Percentiles rank a stretch among this genome's conserved stretches.
These are phyloP conservation scores for Labeo rohita DNA, from an alignment of 2,113 vertebrate species.

Conservation along the genomic window DNA sequence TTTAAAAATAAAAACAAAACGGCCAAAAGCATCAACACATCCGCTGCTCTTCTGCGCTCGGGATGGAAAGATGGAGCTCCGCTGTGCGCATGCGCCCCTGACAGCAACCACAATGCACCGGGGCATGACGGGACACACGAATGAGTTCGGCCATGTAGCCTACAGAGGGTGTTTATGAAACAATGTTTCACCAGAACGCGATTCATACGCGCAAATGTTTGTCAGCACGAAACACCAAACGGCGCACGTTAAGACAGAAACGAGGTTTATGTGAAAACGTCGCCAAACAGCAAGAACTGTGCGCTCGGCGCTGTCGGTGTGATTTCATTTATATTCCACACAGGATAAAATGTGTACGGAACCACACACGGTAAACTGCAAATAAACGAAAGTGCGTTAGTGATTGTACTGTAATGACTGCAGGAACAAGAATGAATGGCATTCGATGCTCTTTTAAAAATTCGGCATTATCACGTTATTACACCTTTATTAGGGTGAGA, in stretches of 20 bases:
- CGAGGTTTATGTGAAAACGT: too few species aligned
- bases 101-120: slow-evolving; percentile 35
- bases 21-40: slow-evolving; percentile 32
- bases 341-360: neutral
- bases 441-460: too few species aligned
- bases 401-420: neutral
- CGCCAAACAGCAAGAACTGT: neutral
- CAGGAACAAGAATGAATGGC: too few species aligned
- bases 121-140: slow-evolving; percentile 28
- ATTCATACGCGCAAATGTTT: too few species aligned
- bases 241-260: too few species aligned
- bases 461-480: too few species aligned
- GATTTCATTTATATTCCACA: neutral
- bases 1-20: slow-evolving; percentile 33
- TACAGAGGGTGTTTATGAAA: slow-evolving; percentile 4
- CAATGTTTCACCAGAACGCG: too few species aligned
- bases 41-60: slow-evolving; percentile 37
- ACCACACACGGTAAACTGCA: neutral
- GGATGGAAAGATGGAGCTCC: slow-evolving; percentile 40
- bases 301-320: neutral
- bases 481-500: too few species aligned
- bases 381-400: neutral
- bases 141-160: neutral
- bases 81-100: slow-evolving; percentile 33
- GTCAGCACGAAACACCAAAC: neutral